Base-by-base conservation (phyloP, 1,140 invertebrate genomes). In the Trinorchestia longiramus region DNA sequence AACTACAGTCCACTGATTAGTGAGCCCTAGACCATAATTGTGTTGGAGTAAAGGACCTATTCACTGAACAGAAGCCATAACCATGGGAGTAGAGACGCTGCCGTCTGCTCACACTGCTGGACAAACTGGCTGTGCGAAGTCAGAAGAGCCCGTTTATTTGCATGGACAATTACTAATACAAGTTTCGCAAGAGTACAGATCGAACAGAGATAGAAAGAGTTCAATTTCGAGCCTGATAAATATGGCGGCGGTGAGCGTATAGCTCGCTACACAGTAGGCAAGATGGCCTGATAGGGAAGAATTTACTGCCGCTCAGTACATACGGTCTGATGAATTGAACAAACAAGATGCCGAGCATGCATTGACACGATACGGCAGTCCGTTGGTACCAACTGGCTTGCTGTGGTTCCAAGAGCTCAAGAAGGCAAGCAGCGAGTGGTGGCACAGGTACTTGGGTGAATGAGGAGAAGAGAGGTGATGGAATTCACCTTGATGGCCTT, bases 111-210 rank as follows among this genome's bases (percentile, higher is more conserved):
- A 77, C 62, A 77, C 62, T 77, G 62, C 62, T 77, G 11, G 62
- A 77, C 62, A 77, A 77, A 77, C 62, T 77, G 62, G 62, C 62
- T 77, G 62, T 77, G 43, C 88, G 43, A 43, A 91, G 88, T 91
- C 88, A 91, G 88, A 42, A 91, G 88, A 91, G 88, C 88, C 88
- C 88, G 88, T 91, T 42, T 91, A 91, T 91, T 91, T 91, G 88
- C 88, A 91, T 91, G 88, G 88, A 91, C 88, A 91, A 91, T 91
- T 91, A 91, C 88, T 91, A 91, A 91, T 91, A 91, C 88, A 91
- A 91, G 88, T 91, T 91, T 91, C 88, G 88, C 88, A 91, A 41
- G 88, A 43, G 88, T 91, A 43, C 88, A 91, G 88, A 91, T 91
- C 88, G 88, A 42, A 91, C 88, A 43, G 41, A 91, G 88, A 91